These are phyloP conservation scores for Melanotaenia duboulayi DNA, from an alignment of 2,113 vertebrate genomes.

Conservation along the genomic window DNA sequence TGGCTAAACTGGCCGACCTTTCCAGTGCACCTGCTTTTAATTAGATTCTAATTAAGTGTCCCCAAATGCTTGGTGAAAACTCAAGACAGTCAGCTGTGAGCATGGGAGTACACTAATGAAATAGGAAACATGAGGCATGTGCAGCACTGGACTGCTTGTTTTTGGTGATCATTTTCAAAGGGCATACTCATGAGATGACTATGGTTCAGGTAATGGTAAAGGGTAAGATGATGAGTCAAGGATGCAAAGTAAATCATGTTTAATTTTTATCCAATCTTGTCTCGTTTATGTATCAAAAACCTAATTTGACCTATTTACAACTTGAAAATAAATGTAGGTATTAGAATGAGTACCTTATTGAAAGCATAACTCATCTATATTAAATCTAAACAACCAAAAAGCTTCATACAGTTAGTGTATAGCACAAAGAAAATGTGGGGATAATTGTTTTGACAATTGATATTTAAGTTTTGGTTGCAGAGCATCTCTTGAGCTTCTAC, in stretches of 20 bases:
- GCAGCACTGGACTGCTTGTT: neutral
- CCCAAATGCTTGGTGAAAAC: constrained; percentile 35
- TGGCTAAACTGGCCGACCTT: constrained; percentile 31
- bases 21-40: constrained; percentile 36
- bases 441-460: too few relatives aligned
- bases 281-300: neutral
- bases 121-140: neutral
- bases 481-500: neutral
- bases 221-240: too few relatives aligned
- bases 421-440: too few relatives aligned
- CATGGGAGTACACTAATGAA: constrained; percentile 15
- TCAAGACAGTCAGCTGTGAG: neutral
- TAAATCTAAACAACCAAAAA: neutral
- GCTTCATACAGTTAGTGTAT: neutral
- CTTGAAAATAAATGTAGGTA: neutral
- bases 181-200: neutral
- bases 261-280: too few relatives aligned
- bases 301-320: neutral
- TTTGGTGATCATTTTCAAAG: neutral
- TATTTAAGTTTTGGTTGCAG: neutral
- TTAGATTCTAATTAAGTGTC: constrained; percentile 40
- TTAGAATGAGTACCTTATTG: neutral
- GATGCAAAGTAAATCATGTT: too few relatives aligned
- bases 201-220: neutral
- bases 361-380: neutral